Conservation (phyloP, 1,140 invertebrate species). For the Ceratosolen fusciceps region DNA sequence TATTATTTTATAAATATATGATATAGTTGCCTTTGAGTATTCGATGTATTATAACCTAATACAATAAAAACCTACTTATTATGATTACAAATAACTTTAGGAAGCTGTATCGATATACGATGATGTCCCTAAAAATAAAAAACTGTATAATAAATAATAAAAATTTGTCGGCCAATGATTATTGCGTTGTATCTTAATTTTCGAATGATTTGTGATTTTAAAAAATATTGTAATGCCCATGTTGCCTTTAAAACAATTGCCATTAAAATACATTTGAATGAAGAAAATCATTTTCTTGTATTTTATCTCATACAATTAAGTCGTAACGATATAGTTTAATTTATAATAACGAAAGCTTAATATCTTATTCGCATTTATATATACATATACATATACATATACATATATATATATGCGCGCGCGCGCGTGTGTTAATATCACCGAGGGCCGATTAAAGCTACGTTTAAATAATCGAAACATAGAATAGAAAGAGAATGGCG, state of each 20-base stretch:
- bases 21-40: too few relatives aligned
- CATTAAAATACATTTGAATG: conserved; percentile 14
- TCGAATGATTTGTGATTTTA: background rate
- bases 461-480: background rate
- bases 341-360: background rate
- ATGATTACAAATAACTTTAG: background rate
- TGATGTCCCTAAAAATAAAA: too few relatives aligned
- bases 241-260: background rate
- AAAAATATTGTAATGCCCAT: background rate
- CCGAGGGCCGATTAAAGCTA: background rate
- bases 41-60: too few relatives aligned
- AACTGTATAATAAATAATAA: too few relatives aligned
- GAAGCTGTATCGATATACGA: background rate
- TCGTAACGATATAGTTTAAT: background rate
- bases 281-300: background rate
- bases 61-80: background rate
- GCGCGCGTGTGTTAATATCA: background rate
- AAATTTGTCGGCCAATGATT: too few relatives aligned
- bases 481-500: background rate
- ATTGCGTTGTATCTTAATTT: background rate
- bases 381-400: background rate
- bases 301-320: background rate
- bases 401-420: background rate
- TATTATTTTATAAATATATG: conserved; percentile 2
- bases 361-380: conserved; percentile 19